Percentiles rank a stretch among this genome's conserved stretches.
Conservation (phyloP, 2,888 invertebrate species). For the Eristalinus aeneus region DNA sequence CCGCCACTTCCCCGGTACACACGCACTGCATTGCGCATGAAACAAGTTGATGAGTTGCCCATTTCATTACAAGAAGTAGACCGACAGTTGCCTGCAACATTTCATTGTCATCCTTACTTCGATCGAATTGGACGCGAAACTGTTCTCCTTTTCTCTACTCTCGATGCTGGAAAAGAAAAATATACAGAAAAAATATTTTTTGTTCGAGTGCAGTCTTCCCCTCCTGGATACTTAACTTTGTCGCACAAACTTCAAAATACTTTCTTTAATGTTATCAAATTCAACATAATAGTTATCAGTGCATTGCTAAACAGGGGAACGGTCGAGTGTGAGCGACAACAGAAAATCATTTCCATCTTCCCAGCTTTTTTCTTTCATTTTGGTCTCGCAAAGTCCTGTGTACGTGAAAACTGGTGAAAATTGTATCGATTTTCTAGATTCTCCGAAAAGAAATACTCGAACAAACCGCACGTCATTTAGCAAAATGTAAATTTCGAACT, state of each 20-base stretch:
- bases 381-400: slow-evolving; percentile 18
- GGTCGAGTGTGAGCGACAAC: background rate
- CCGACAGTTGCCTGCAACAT: slow-evolving; percentile 43
- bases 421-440: slow-evolving; percentile 60
- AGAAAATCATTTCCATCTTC: background rate
- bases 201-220: background rate
- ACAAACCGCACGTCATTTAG: background rate
- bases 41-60: slow-evolving; percentile 15
- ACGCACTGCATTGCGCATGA: slow-evolving; percentile 35
- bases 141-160: slow-evolving; percentile 20
- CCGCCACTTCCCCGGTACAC: slow-evolving; percentile 18
- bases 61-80: background rate
- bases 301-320: background rate
- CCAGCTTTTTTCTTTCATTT: slow-evolving; percentile 1
- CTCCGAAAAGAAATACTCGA: slow-evolving; percentile 36
- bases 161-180: background rate
- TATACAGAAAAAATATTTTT: background rate
- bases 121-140: slow-evolving; percentile 56
- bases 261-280: background rate
- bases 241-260: background rate
- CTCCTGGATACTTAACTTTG: background rate
- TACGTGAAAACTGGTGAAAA: slow-evolving; percentile 49
- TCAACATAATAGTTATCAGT: background rate
- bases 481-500: slow-evolving; percentile 41
- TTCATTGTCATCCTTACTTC: slow-evolving; percentile 65